A percentile compares a stretch with the other conserved stretches of the same genome.
phyloP scores from a whole-genome alignment of 2,113 vertebrate genomes.

The Passer montanus region DNA sequence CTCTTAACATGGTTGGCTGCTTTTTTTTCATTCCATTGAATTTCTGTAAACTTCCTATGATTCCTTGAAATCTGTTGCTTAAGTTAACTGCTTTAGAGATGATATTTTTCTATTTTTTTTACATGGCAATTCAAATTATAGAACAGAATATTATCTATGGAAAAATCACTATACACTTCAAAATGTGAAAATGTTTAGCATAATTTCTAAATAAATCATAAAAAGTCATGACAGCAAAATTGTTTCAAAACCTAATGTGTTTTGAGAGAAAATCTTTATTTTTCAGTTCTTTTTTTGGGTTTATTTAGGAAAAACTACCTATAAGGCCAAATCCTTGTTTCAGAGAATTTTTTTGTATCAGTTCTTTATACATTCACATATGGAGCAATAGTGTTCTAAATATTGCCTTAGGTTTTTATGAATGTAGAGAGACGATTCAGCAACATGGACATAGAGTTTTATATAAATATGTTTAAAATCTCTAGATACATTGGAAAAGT shows the following conservation, averaged over 20 bases:
- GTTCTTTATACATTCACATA: background rate
- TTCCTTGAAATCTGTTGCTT: background rate
- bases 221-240: background rate
- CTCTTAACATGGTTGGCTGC: constrained; percentile 15
- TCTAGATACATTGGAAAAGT: background rate
- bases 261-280: background rate
- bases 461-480: background rate
- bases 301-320: background rate
- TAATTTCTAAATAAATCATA: background rate
- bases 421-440: background rate
- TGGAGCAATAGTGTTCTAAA: background rate
- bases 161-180: background rate
- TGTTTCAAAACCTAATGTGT: background rate
- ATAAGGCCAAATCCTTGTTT: background rate
- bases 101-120: background rate
- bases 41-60: constrained; percentile 16
- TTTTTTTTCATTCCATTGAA: constrained; percentile 11
- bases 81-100: background rate
- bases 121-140: background rate
- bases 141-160: background rate
- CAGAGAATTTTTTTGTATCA: background rate
- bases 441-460: rapidly evolving
- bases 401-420: background rate
- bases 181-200: background rate
- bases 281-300: background rate